phyloP scores from a whole-genome alignment of 1,140 invertebrate genomes.

The Sarcophaga peregrina region DNA sequence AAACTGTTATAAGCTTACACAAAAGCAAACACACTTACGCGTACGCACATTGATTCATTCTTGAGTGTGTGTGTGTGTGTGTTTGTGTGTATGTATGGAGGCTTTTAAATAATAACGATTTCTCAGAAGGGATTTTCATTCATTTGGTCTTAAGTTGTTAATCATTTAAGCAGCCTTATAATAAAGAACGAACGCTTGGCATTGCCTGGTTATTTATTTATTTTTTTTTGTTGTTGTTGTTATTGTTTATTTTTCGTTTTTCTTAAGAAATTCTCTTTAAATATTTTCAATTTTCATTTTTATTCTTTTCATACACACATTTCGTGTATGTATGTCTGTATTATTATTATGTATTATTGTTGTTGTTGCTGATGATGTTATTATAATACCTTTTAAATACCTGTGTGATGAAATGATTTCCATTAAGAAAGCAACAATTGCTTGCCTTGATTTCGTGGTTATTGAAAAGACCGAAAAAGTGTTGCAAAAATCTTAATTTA shows the following conservation, averaged over 20 bases:
- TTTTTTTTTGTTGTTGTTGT: too few relatives aligned
- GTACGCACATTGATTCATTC: too few relatives aligned
- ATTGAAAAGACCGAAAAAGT: background rate
- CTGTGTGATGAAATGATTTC: background rate
- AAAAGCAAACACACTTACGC: background rate
- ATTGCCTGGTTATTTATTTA: background rate
- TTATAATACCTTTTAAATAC: background rate
- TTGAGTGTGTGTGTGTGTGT: too few relatives aligned
- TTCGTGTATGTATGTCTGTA: too few relatives aligned
- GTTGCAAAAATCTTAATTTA: background rate
- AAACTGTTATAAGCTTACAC: background rate
- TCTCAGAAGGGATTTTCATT: background rate
- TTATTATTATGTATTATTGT: too few relatives aligned
- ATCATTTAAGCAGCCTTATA: constrained; percentile 10
- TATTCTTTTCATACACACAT: too few relatives aligned
- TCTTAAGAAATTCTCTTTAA: too few relatives aligned
- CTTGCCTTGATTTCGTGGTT: background rate
- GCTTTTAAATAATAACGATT: background rate
- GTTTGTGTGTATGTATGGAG: background rate
- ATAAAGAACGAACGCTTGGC: background rate
- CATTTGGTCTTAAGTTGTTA: constrained; percentile 1
- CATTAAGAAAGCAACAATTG: background rate
- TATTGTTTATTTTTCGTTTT: too few relatives aligned
- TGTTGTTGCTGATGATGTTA: too few relatives aligned
- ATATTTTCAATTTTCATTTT: too few relatives aligned